Percentiles rank a stretch among this genome's conserved stretches.
phyloP scores from a whole-genome alignment of 2,113 vertebrate species.

The Prietella phreatophila region DNA sequence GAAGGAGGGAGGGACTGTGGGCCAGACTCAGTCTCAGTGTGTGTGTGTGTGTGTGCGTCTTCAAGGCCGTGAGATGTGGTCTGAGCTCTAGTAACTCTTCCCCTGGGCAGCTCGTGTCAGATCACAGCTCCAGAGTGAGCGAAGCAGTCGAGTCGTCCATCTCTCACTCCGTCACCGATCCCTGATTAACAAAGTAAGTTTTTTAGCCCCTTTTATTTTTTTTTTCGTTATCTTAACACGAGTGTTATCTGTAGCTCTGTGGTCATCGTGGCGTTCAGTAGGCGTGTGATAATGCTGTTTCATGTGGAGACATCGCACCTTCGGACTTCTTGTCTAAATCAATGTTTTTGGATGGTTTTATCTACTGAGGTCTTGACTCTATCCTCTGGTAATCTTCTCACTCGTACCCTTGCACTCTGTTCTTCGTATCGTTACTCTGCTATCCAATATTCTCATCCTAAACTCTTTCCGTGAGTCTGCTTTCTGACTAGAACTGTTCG shows the following conservation, averaged over 20 bases:
- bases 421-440: neutral
- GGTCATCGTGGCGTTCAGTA: neutral
- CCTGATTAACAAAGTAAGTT: neutral
- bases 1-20: slow-evolving; percentile 4
- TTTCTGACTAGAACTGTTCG: neutral
- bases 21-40: slow-evolving; percentile 5
- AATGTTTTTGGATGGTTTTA: neutral
- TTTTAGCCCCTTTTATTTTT: neutral
- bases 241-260: neutral
- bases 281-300: neutral
- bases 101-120: slow-evolving; percentile 36
- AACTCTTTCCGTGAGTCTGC: neutral
- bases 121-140: slow-evolving; percentile 10
- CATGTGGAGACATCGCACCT: too few species aligned
- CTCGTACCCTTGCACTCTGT: neutral
- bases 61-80: slow-evolving; percentile 62
- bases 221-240: neutral
- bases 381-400: neutral
- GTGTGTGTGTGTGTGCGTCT: slow-evolving; percentile 46
- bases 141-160: neutral
- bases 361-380: neutral
- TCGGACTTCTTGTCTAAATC: neutral
- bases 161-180: neutral
- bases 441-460: too few species aligned
- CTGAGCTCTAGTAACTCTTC: slow-evolving; percentile 51